Percentiles rank a stretch among this genome's conserved stretches.
Evolutionary conservation across 1,140 invertebrate species (phyloP).

Genomic region (Drosophila littoralis): DNA sequence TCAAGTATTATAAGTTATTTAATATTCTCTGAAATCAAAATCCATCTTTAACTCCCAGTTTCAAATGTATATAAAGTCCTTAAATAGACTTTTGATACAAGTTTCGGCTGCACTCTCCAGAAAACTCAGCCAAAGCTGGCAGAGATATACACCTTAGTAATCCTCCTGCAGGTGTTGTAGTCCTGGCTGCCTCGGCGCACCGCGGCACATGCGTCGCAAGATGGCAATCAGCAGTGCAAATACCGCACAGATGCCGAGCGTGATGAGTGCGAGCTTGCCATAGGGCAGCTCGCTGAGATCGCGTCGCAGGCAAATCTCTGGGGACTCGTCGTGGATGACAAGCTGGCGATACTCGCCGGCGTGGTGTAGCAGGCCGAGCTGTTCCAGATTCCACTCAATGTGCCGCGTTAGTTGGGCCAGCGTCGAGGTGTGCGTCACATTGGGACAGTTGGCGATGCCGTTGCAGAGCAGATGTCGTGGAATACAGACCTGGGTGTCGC

Average conservation of each 20-base stretch:
- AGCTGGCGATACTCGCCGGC: slow-evolving; percentile 84
- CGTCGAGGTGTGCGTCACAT: slow-evolving; percentile 85
- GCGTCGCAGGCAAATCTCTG: slow-evolving; percentile 86
- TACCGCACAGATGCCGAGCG: slow-evolving; percentile 84
- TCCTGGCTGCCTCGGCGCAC: slow-evolving; percentile 59
- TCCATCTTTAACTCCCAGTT: too few relatives aligned
- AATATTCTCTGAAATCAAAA: too few relatives aligned
- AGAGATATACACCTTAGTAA: slow-evolving; percentile 42
- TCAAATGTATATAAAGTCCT: too few relatives aligned
- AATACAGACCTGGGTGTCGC: slow-evolving; percentile 92
- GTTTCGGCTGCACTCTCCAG: not conserved
- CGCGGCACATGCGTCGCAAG: slow-evolving; percentile 84
- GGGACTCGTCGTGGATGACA: slow-evolving; percentile 87
- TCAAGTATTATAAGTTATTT: too few relatives aligned
- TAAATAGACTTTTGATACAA: too few relatives aligned
- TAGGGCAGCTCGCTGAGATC: slow-evolving; percentile 83
- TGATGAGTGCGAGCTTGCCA: slow-evolving; percentile 86
- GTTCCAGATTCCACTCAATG: slow-evolving; percentile 86
- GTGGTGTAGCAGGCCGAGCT: slow-evolving; percentile 85
- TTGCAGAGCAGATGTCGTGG: slow-evolving; percentile 93
- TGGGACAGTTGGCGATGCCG: slow-evolving; percentile 91
- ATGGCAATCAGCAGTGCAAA: slow-evolving; percentile 84
- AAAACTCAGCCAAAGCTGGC: not conserved
- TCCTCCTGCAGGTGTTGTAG: slow-evolving; percentile 66
- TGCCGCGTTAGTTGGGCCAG: slow-evolving; percentile 85